These are phyloP conservation scores for Eudemis profundana DNA, from an alignment of 2,888 invertebrate genomes.

Conservation along the genomic window DNA sequence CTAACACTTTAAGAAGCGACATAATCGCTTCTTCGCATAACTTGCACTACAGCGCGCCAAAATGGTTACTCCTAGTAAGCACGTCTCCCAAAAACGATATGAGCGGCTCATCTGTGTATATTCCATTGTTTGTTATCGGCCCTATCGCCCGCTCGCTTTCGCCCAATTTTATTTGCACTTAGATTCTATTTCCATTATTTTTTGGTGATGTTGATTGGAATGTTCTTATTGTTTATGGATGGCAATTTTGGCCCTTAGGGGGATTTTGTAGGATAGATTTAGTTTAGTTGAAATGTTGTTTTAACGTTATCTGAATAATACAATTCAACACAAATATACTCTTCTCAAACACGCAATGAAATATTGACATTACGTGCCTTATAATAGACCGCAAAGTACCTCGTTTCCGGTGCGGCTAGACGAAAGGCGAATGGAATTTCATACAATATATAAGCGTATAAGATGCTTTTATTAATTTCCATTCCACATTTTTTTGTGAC, in stretches of 20 bases:
- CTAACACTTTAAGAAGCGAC: background rate
- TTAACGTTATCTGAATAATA: background rate
- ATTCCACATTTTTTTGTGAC: too few relatives aligned
- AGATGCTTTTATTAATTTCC: too few relatives aligned
- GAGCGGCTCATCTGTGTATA: slow-evolving; percentile 63
- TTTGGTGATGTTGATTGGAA: slow-evolving; percentile 18
- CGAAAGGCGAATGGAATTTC: too few relatives aligned
- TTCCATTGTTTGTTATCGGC: slow-evolving; percentile 53
- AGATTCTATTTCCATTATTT: slow-evolving; percentile 33
- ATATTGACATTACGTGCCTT: too few relatives aligned
- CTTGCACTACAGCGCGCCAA: slow-evolving; percentile 51
- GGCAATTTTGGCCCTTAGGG: background rate
- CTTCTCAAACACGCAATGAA: too few relatives aligned
- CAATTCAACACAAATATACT: too few relatives aligned
- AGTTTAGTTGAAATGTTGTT: background rate
- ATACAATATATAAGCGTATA: too few relatives aligned
- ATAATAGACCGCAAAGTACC: too few relatives aligned
- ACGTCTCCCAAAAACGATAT: slow-evolving; percentile 73
- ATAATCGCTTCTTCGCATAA: slow-evolving; percentile 34
- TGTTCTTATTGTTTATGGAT: slow-evolving; percentile 21
- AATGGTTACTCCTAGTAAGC: slow-evolving; percentile 70
- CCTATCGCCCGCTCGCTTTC: slow-evolving; percentile 21
- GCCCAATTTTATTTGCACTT: slow-evolving; percentile 30
- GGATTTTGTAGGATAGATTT: background rate
- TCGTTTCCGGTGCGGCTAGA: too few relatives aligned